Evolutionary conservation across 2,888 invertebrate genomes (phyloP).

Genomic region (Philereme vetulata): DNA sequence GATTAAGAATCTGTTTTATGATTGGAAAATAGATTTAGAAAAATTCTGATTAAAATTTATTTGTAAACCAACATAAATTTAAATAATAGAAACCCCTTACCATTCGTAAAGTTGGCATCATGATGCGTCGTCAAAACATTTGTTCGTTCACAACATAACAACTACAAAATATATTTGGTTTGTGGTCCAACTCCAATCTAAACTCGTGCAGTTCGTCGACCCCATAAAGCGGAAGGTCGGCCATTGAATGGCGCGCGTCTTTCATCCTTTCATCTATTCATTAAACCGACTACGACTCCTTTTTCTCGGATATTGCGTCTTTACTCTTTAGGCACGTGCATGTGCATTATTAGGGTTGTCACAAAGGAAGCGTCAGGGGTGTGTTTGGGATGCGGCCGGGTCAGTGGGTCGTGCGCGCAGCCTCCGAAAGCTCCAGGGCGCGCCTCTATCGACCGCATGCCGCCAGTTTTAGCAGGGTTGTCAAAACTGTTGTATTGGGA

Average conservation of each 20-base stretch:
- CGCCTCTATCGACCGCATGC: conserved; percentile 81
- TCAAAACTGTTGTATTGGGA: conserved; percentile 32
- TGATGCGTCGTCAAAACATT: conserved; percentile 14
- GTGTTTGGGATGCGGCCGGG: conserved; percentile 70
- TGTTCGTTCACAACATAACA: conserved; percentile 20
- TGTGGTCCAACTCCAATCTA: conserved; percentile 23
- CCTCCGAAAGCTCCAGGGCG: conserved; percentile 77
- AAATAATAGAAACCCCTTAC: background rate
- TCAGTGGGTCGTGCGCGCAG: conserved; percentile 87
- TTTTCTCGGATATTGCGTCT: conserved; percentile 43
- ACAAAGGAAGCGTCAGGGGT: conserved; percentile 45
- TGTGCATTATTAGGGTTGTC: conserved; percentile 59
- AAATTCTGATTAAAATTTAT: background rate
- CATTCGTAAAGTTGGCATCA: background rate
- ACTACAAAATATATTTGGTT: conserved; percentile 3
- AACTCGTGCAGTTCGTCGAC: conserved; percentile 48
- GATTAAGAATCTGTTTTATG: background rate
- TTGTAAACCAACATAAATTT: background rate
- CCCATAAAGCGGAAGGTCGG: conserved; percentile 42
- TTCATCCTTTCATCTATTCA: conserved; percentile 50
- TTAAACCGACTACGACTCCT: conserved; percentile 40
- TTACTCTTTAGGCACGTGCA: conserved; percentile 50
- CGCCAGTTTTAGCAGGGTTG: conserved; percentile 68
- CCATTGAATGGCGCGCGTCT: conserved; percentile 53
- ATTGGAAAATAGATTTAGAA: too few species aligned